Evolutionary conservation across 2,888 invertebrate genomes (phyloP), one percentile per base, ranked within the genome.

Genomic region (Sipunculus nudus): DNA sequence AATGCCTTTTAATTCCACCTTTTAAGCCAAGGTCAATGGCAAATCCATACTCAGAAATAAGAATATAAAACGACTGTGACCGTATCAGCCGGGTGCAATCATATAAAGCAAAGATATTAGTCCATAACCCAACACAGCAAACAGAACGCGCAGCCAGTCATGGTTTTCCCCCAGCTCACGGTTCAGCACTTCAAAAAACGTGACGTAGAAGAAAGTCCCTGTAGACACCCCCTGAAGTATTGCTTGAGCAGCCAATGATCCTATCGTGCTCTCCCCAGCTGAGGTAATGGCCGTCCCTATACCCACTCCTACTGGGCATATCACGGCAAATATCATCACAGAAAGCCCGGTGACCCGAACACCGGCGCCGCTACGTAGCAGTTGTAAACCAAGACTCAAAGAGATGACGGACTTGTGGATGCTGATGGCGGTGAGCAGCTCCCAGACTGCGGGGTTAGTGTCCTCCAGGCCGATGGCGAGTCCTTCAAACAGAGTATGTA

Each of bases 161-260:
- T 58, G 62, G 26, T 59, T 48, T 43, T 47, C 28, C 31, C 52
- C 53, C 23, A 70, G 43, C 59, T 91, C 90, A 58, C 90, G 85
- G 10, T 89, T 88, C 75, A 96, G 87, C 58, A 96, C 92, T 85
- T 96, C 96, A 82, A 96, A 94, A 86, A 94, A 94, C 10, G 95
- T 94, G 21, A 96, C 94, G 84, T 95, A 96, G 8, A 96, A 86
- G 35, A 96, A 88, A 0, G 95, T 96, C 13, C 96, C 96, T 19
- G 92, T 89, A 0, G 96, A 95, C 57, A 96, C 83, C 5, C 94
- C 94, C 86, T 96, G 91, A 19, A 63, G 76, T 35, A 86, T 65
- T 1, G 82, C 83, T 8, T 38, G 43, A 26, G 41, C 57, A 13
- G 39, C 25, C 6, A 4, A n/a, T 8, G 45, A 26, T 13, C 32